A percentile compares a stretch with the other conserved stretches of the same genome.
Evolutionary conservation across 2,113 vertebrate species (phyloP).

Genomic region (Callospermophilus lateralis): DNA sequence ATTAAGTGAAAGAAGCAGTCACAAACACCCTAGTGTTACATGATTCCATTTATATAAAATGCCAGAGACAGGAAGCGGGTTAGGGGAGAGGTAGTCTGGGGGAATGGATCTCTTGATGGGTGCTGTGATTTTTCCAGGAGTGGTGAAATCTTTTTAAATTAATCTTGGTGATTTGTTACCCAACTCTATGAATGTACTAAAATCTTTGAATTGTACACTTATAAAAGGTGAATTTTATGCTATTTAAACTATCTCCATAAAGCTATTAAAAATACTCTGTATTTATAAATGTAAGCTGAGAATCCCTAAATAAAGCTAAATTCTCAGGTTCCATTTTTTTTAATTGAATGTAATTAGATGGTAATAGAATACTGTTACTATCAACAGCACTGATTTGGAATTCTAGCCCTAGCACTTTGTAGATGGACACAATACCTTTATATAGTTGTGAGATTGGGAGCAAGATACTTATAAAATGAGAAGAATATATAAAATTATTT

Average conservation of each 20-base stretch:
- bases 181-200: background rate
- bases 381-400: background rate
- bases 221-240: background rate
- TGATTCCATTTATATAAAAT: background rate
- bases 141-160: background rate
- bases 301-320: background rate
- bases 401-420: background rate
- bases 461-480: background rate
- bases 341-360: background rate
- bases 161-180: background rate
- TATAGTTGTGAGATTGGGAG: background rate
- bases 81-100: background rate
- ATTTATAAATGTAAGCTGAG: background rate
- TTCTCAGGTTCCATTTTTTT: background rate
- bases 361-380: background rate
- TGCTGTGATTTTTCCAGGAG: background rate
- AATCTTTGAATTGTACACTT: background rate
- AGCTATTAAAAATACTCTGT: background rate
- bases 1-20: background rate
- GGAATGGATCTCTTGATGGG: background rate
- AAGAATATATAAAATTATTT: background rate
- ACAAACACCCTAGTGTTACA: background rate
- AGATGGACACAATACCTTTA: background rate
- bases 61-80: background rate
- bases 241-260: background rate